Conservation (phyloP, 2,888 invertebrate species). For the Folsomia manolachei region DNA sequence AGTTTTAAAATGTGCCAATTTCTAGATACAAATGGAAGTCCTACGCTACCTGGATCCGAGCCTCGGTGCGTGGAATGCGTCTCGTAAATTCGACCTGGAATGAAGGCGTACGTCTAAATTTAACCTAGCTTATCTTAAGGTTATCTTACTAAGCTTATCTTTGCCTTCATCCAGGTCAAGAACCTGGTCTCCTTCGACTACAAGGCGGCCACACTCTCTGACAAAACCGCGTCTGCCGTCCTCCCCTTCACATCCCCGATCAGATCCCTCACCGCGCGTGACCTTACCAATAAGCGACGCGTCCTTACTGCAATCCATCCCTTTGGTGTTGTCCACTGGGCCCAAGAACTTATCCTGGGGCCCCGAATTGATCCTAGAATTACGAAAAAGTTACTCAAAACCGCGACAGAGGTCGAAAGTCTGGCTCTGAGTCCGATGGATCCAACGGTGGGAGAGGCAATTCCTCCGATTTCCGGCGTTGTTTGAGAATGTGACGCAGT, state of each 20-base stretch:
- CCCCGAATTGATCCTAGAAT: background rate
- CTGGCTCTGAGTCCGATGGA: background rate
- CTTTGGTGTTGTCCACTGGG: background rate
- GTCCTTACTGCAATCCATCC: background rate
- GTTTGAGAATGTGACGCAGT: background rate
- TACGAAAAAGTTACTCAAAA: background rate
- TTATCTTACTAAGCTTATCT: background rate
- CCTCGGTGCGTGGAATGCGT: no score
- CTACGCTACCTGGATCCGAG: no score
- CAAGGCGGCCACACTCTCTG: background rate
- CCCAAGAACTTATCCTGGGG: background rate
- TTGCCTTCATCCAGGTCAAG: background rate
- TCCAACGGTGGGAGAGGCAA: background rate
- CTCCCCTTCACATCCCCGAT: background rate
- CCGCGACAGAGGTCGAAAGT: background rate
- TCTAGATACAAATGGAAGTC: no score
- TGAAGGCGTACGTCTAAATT: background rate
- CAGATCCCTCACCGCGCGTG: background rate
- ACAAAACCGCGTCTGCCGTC: background rate
- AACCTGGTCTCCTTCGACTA: background rate
- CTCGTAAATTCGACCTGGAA: background rate
- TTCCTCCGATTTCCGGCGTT: background rate
- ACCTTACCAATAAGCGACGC: background rate
- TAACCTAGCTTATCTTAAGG: background rate
- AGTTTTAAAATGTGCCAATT: no score